A percentile compares a stretch with the other conserved stretches of the same genome.
Conservation (phyloP, 1,140 invertebrate species). For the Thalassaphorura encarpata region DNA sequence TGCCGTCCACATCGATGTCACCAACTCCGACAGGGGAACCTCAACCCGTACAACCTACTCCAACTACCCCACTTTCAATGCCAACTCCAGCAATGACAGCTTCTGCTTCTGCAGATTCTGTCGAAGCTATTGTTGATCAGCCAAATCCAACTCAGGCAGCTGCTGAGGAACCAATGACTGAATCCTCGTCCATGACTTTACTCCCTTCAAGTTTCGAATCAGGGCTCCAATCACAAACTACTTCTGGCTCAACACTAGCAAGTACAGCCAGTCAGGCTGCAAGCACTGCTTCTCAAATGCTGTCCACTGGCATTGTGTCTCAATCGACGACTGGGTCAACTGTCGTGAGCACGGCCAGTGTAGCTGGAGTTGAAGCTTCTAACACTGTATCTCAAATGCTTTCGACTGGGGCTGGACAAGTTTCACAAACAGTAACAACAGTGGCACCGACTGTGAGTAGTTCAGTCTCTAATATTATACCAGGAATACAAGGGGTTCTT, state of each 20-base stretch:
- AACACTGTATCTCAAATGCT: neutral
- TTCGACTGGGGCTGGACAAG: neutral
- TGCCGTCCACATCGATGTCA: neutral
- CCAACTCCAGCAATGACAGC: neutral
- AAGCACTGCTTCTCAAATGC: neutral
- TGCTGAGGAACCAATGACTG: constrained; percentile 2
- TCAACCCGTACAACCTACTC: neutral
- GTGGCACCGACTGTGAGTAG: constrained; percentile 1
- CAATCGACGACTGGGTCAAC: neutral
- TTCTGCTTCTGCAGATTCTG: neutral
- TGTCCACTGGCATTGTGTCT: neutral
- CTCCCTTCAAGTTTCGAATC: no score
- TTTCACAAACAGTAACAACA: neutral
- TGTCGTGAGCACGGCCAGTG: neutral
- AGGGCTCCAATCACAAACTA: no score
- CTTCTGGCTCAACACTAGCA: neutral
- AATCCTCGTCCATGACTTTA: neutral
- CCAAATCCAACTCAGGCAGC: constrained; percentile 5
- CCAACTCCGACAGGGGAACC: neutral
- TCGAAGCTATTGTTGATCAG: neutral
- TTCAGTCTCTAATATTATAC: neutral
- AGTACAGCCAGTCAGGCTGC: neutral
- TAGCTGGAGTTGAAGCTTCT: neutral
- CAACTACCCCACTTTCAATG: neutral
- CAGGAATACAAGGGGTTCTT: constrained; percentile 3